Evolutionary conservation across 2,888 invertebrate genomes (phyloP), one percentile per base, ranked within the genome.

Genomic region (Tortricodes alternella): DNA sequence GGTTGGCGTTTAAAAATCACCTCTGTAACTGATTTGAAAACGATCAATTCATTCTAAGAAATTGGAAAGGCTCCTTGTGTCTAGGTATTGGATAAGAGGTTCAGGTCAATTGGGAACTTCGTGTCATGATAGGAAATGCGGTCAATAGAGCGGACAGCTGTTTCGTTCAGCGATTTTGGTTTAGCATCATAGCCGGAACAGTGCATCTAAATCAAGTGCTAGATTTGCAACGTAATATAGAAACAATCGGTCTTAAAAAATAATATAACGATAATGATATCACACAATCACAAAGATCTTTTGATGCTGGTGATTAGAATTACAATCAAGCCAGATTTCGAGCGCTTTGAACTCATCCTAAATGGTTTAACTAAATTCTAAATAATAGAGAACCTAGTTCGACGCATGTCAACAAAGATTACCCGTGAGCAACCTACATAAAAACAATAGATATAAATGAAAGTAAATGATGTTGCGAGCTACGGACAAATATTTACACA

Each of bases 391-490:
- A 29, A 32, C 48, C 24, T 21, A 41, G 34, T 41, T 49, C 27
- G n/a, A 6, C 23, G 41, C 43, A 35, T 29, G 48, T 49, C 34
- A 50, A 56, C 50, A 56, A 44, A 38, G 37, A 50, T 50, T 38
- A 50, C 18, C 32, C 32, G 44, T 44, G 29, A 56, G 38, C 38
- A 50, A 50, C 56, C 50, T 38, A 50, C 43, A 50, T 56, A 50
- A n/a, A 50, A 43, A 50, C 56, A 56, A 56, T 50, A 44, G 55
- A 55, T 32, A 56, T 43, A 44, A 46, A 56, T 37, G 37, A 56
- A 49, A 56, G 49, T 56, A 50, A 56, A 38, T 43, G 27, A 27
- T 44, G 48, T 27, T 21, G 50, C 49, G 37, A 11, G 43, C 43
- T 15, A 5, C 11, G 27, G 16, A 44, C 49, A 56, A 56, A 50